phyloP scores from a whole-genome alignment of 1,140 invertebrate genomes.

The Drosophila arizonae region DNA sequence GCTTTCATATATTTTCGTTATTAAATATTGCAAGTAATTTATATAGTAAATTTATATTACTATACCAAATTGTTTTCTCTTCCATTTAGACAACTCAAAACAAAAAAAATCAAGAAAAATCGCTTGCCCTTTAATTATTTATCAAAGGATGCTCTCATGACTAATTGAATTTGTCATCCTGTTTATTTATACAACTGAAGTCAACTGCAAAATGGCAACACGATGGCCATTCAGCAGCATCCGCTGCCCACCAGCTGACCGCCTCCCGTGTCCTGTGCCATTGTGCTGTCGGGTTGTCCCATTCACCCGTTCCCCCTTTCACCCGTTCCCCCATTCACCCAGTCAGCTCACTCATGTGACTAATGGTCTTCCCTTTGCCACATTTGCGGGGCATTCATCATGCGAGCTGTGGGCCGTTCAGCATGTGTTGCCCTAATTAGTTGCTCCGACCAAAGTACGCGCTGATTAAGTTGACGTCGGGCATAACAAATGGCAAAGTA shows the following conservation, averaged over 20 bases:
- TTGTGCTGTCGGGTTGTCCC: slow-evolving; percentile 8
- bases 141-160: slow-evolving; percentile 7
- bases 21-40: too few relatives aligned
- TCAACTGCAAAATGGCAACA: slow-evolving; percentile 12
- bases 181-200: slow-evolving; percentile 2
- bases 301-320: slow-evolving; percentile 1
- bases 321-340: not conserved
- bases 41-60: too few relatives aligned
- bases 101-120: not conserved
- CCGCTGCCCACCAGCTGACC: not conserved
- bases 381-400: slow-evolving; percentile 65
- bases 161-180: slow-evolving; percentile 20
- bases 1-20: too few relatives aligned
- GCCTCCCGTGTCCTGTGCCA: not conserved
- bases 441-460: slow-evolving; percentile 15
- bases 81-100: not conserved
- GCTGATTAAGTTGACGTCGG: slow-evolving; percentile 50
- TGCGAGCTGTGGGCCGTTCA: slow-evolving; percentile 39
- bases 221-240: not conserved
- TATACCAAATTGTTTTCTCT: too few relatives aligned
- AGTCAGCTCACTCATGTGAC: slow-evolving; percentile 32
- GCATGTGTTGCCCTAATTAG: slow-evolving; percentile 73
- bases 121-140: not conserved
- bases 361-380: slow-evolving; percentile 50
- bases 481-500: slow-evolving; percentile 38